Base-by-base conservation (phyloP, 2,113 vertebrate genomes). In the Phylloscopus trochilus region DNA sequence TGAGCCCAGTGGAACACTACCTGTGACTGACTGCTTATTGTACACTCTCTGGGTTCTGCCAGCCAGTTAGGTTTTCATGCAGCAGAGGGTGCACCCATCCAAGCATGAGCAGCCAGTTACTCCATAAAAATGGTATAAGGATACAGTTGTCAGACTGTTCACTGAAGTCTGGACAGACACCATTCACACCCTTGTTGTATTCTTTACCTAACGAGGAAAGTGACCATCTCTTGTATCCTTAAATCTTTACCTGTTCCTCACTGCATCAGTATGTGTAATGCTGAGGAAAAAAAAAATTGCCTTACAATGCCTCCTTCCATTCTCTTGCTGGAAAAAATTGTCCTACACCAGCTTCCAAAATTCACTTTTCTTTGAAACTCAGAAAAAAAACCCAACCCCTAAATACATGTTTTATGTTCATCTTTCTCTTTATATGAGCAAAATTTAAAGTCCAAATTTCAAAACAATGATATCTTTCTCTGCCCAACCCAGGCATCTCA, bases 31-130 rank as follows among this genome's bases (percentile, higher is more conserved):
- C 11, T 73, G 35, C 17, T 49, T 9, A 11, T 3, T 28, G 59
- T 3, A 28, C 19, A n/a, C 8, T 8, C 27, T 44, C 33, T 26
- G 39, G 37, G 52, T 26, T 46, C 0, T 0, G 28, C 10, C 30
- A 35, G 35, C 9, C 58, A 49, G 35, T 1, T 15, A 51, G 5
- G 3, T 39, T n/a, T 39, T 67, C 23, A 14, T n/a, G 23, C 23
- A 67, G 23, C 20, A n/a, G 67, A 52, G 23, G 3, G 11, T 30
- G 14, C 19, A 59, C 20, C 11, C 9, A 30, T 18, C 24, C 30
- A 15, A 75, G 23, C 46, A 18, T 7, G 9, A 67, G 13, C 24
- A n/a, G 39, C 14, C 39, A n/a, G 37, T 30, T 46, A 23, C 7
- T 66, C 27, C 52, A 20, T 23, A 10, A 9, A 6, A 30, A 46